Percentiles rank a stretch among this genome's conserved stretches.
Conservation (phyloP, 2,113 vertebrate genomes). For the Callorhinus ursinus region DNA sequence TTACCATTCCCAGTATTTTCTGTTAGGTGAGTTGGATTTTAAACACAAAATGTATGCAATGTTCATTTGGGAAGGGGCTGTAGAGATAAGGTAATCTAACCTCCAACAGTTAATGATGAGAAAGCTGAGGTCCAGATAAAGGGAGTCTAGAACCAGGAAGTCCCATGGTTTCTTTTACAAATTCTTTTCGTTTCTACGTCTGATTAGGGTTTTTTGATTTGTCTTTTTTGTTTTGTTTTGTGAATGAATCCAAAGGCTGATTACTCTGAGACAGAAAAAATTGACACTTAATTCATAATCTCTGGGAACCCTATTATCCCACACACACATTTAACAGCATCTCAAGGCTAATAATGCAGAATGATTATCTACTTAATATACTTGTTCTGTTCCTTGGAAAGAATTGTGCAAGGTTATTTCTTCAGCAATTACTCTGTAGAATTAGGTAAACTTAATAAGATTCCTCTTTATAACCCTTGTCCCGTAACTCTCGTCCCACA, state of each 20-base stretch:
- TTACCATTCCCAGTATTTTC: neutral
- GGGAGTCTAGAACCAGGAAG: neutral
- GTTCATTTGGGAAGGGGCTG: neutral
- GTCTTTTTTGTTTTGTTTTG: neutral
- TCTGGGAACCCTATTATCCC: neutral
- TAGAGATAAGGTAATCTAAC: neutral
- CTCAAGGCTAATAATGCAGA: neutral
- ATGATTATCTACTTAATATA: neutral
- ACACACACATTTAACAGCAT: neutral
- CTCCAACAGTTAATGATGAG: neutral
- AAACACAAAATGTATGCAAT: neutral
- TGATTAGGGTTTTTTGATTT: neutral
- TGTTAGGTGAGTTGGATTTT: neutral
- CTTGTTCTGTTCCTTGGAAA: neutral
- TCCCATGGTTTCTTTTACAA: neutral
- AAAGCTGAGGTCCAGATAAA: neutral
- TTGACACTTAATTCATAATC: neutral
- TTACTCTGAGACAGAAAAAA: neutral
- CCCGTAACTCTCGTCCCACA: neutral
- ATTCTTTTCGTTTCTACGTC: neutral
- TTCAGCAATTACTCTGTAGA: neutral
- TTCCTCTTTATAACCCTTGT: neutral
- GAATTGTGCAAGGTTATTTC: neutral
- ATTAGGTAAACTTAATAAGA: neutral
- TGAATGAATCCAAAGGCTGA: slow-evolving; percentile 39